Evolutionary conservation across 2,113 vertebrate genomes (phyloP), one percentile per base, ranked within the genome.

Genomic region (Bufo bufo): DNA sequence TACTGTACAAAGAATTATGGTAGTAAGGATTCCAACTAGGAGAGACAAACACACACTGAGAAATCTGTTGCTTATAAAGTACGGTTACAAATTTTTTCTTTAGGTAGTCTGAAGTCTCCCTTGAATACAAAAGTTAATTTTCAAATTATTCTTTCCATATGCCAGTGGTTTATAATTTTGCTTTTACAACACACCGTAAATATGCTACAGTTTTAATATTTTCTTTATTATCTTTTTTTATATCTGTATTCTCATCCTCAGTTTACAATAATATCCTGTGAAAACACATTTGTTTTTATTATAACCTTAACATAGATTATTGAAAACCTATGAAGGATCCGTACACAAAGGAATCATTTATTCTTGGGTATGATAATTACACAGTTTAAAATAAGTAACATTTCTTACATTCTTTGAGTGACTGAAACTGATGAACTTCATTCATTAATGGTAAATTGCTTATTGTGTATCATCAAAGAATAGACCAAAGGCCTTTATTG

Each of bases 311-410:
- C 17, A 58, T n/a, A 74, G 50, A n/a, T 17, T 74, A 74, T 85
- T 85, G 19, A 85, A 74, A 85, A 20, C 13, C 50, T 45, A 45
- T 74, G n/a, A 58, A 74, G n/a, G 33, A 74, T 85, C 69, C 13
- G 6, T 6, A 85, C 69, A 85, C 16, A 85, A 5, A 43, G 69
- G 82, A 56, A 72, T 63, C n/a, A 72, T 72, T 54, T 72, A 84
- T 72, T 72, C 16, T 6, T 45, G 54, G 66, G 4, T 71, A 45
- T 6, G 33, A 10, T 74, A 72, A 72, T 72, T 72, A 52, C 52
- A 56, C 14, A 56, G 54, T 33, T 8, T 82, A 66, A 61, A n/a
- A 16, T 13, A 43, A 16, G 13, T 56, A 58, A 17, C 12, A 13
- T 56, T 23, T 80, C 8, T 66, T 4, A 12, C 58, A n/a, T 47